Conservation (phyloP, 1,140 invertebrate genomes). For the Aphaenogaster ashmeadi region DNA sequence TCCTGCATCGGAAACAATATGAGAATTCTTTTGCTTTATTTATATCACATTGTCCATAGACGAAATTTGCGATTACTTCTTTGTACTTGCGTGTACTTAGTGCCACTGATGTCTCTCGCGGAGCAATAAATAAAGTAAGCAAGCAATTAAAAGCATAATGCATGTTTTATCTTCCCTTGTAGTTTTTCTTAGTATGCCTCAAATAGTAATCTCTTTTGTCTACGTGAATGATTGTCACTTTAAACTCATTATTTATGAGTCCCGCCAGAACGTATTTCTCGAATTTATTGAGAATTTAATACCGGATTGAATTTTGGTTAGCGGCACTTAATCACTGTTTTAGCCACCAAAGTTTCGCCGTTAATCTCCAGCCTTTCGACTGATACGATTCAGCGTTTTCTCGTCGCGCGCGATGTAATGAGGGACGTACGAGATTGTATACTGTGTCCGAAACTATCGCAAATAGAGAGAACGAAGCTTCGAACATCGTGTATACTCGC, state of each 20-base stretch:
- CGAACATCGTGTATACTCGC: constrained; percentile 13
- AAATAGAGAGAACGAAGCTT: constrained; percentile 67
- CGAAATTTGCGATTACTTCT: not conserved
- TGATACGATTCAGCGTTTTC: constrained; percentile 45
- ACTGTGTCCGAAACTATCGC: constrained; percentile 23
- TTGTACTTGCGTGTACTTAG: not conserved
- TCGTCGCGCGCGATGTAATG: constrained; percentile 43
- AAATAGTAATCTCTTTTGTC: not conserved
- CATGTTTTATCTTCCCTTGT: not conserved
- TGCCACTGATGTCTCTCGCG: not conserved
- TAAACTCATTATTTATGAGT: constrained; percentile 15
- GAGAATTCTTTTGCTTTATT: not conserved
- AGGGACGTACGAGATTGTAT: constrained; percentile 23
- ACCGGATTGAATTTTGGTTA: constrained; percentile 52
- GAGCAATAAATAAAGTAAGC: not conserved
- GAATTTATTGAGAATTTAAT: constrained; percentile 54
- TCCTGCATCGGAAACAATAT: not conserved
- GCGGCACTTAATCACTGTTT: constrained; percentile 46
- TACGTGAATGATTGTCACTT: constrained; percentile 23
- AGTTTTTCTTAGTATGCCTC: not conserved
- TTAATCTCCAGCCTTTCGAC: constrained; percentile 39
- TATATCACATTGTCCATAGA: not conserved
- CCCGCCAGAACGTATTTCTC: not conserved
- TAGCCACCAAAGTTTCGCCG: constrained; percentile 60
- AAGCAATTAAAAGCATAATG: not conserved